Evolutionary conservation across 1,140 invertebrate genomes (phyloP).

Genomic region (Lepeophtheirus salmonis): DNA sequence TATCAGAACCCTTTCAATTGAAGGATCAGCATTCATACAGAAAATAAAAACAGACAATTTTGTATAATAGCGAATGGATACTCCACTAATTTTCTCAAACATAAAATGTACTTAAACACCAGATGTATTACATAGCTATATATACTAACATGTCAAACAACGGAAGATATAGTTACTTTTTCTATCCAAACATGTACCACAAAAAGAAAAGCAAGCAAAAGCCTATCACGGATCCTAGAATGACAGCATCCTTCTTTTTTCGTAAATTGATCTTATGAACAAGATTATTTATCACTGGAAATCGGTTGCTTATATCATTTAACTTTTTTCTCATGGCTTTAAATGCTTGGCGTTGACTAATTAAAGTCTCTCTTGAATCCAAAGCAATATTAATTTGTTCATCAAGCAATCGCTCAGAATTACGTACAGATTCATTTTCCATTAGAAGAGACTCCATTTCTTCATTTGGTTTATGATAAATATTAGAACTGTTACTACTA

Average conservation of each 20-base stretch:
- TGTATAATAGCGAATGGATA: background rate
- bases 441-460: slow-evolving; percentile 18
- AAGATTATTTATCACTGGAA: slow-evolving; percentile 67
- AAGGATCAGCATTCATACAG: too few relatives aligned
- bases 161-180: background rate
- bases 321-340: slow-evolving; percentile 76
- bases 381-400: slow-evolving; percentile 93
- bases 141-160: background rate
- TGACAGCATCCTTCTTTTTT: slow-evolving; percentile 74
- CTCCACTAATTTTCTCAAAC: background rate
- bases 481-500: background rate
- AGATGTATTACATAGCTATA: background rate
- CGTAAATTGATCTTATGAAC: slow-evolving; percentile 79
- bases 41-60: too few relatives aligned
- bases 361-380: slow-evolving; percentile 76
- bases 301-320: slow-evolving; percentile 76
- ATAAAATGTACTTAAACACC: background rate
- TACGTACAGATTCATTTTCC: slow-evolving; percentile 27
- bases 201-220: slow-evolving; percentile 22
- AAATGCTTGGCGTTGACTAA: slow-evolving; percentile 64
- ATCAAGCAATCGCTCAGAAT: slow-evolving; percentile 75
- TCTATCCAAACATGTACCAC: slow-evolving; percentile 23
- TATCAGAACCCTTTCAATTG: too few relatives aligned
- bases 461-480: background rate
- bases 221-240: slow-evolving; percentile 43